Conservation (phyloP, 2,113 vertebrate genomes). For the Hyaena hyaena region DNA sequence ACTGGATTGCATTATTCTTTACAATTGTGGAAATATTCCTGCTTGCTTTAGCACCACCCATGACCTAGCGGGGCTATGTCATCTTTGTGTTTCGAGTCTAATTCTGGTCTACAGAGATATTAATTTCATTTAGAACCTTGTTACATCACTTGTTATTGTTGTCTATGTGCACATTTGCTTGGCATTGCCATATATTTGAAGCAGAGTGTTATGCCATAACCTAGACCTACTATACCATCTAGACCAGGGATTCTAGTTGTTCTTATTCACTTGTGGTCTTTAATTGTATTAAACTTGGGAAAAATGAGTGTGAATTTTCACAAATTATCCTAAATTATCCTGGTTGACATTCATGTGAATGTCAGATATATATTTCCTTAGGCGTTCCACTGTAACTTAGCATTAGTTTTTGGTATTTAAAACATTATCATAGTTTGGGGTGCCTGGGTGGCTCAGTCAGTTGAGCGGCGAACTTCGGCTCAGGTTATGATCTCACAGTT, state of each 20-base stretch:
- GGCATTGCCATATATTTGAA: not conserved
- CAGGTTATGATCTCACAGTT: no score
- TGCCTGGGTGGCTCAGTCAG: no score
- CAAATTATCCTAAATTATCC: not conserved
- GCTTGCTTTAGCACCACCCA: not conserved
- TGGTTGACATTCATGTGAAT: not conserved
- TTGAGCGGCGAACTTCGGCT: no score
- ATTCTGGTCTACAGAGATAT: not conserved
- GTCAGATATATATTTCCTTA: slow-evolving; percentile 12
- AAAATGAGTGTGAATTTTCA: not conserved
- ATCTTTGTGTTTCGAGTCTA: not conserved
- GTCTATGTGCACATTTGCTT: not conserved
- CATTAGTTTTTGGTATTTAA: slow-evolving; percentile 8
- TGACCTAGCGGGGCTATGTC: not conserved
- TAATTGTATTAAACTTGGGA: not conserved
- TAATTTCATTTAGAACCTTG: not conserved
- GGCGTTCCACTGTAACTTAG: slow-evolving; percentile 12
- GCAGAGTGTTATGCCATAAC: not conserved
- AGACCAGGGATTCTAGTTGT: not conserved
- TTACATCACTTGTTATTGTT: not conserved
- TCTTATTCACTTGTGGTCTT: not conserved
- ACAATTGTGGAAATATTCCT: not conserved
- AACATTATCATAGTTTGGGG: not conserved
- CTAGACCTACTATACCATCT: not conserved
- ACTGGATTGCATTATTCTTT: not conserved